Percentiles rank a stretch among this genome's conserved stretches.
Evolutionary conservation across 2,888 invertebrate species (phyloP).

Genomic region (Mechanitis messenoides): DNA sequence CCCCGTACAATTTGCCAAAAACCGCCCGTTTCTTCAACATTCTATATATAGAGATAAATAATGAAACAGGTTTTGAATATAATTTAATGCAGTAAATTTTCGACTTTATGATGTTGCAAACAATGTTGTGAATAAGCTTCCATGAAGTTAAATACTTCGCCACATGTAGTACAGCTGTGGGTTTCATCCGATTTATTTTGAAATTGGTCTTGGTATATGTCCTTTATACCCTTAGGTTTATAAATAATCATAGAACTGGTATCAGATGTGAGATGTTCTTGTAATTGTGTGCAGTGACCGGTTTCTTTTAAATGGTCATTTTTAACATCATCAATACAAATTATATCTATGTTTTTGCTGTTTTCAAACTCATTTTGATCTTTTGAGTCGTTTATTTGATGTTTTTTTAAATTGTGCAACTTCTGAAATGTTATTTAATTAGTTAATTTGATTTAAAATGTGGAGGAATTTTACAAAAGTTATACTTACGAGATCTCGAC

Average conservation of each 20-base stretch:
- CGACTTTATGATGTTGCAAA: constrained; percentile 49
- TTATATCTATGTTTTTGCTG: constrained; percentile 56
- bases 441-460: neutral
- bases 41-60: neutral
- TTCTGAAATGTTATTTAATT: constrained; percentile 48
- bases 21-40: too few relatives aligned
- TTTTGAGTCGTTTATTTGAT: constrained; percentile 44
- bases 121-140: constrained; percentile 55
- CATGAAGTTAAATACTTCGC: constrained; percentile 54
- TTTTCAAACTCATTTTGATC: constrained; percentile 48
- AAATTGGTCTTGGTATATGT: constrained; percentile 23
- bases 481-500: constrained; percentile 72
- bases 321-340: constrained; percentile 57
- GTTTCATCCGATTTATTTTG: constrained; percentile 38
- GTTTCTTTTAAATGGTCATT: constrained; percentile 41
- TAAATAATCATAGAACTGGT: constrained; percentile 16
- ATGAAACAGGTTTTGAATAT: neutral
- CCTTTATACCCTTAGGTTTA: constrained; percentile 7
- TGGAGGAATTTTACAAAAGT: neutral
- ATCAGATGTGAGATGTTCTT: constrained; percentile 32
- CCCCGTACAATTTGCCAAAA: too few relatives aligned
- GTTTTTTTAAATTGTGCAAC: constrained; percentile 61
- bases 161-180: constrained; percentile 53
- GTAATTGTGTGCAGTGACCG: constrained; percentile 42
- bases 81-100: constrained; percentile 32